Evolutionary conservation across 2,113 vertebrate genomes (phyloP).

Genomic region (Marcusenius ussheri): DNA sequence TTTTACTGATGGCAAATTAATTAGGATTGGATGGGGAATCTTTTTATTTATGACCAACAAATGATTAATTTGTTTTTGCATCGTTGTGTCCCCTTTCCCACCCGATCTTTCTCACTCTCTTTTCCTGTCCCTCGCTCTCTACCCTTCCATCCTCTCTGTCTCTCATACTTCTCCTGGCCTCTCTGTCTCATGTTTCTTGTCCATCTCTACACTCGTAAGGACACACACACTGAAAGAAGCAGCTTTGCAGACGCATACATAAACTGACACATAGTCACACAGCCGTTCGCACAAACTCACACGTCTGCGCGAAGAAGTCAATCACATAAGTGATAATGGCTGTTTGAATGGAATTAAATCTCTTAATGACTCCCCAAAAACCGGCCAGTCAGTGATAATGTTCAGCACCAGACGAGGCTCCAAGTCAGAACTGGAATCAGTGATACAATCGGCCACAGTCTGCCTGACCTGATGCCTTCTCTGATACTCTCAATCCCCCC

Average conservation of each 20-base stretch:
- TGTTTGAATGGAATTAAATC: neutral
- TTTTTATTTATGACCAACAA: constrained; percentile 46
- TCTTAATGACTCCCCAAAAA: neutral
- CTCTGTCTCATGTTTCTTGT: neutral
- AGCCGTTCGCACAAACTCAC: neutral
- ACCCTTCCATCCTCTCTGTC: neutral
- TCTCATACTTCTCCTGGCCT: neutral
- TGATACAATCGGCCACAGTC: neutral
- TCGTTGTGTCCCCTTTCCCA: neutral
- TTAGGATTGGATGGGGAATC: constrained; percentile 57
- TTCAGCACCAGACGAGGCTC: neutral
- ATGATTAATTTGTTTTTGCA: constrained; percentile 13
- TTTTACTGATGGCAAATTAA: constrained; percentile 63
- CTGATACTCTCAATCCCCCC: neutral
- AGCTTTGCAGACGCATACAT: neutral
- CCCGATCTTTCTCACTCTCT: constrained; percentile 17
- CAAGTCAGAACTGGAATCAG: neutral
- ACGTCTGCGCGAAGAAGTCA: neutral
- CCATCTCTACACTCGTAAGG: neutral
- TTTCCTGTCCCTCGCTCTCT: neutral
- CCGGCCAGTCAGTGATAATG: neutral
- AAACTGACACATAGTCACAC: neutral
- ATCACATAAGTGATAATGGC: neutral
- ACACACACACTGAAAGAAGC: neutral
- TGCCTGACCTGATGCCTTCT: neutral